A percentile compares a stretch with the other conserved stretches of the same genome.
Conservation (phyloP, 92 coral and sea anemone genomes). For the Zoanthus gigantus region DNA sequence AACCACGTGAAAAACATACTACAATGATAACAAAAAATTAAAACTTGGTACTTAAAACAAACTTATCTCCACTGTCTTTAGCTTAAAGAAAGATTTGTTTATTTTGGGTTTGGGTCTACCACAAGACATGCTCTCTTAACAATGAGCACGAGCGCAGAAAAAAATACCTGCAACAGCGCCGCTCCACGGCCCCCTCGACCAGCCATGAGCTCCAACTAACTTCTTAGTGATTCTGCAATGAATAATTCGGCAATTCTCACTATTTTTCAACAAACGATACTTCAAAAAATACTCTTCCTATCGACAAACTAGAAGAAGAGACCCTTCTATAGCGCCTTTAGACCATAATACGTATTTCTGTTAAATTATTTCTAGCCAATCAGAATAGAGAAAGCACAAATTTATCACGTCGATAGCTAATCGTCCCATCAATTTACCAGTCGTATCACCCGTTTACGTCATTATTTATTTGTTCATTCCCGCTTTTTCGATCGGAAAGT, state of each 20-base stretch:
- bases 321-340: neutral
- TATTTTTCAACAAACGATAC: neutral
- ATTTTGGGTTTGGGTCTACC: neutral
- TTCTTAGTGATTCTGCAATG: neutral
- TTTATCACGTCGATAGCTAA: neutral
- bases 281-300: constrained; percentile 13
- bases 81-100: neutral
- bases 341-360: neutral
- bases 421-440: neutral
- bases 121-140: neutral
- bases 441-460: constrained; percentile 29
- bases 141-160: neutral
- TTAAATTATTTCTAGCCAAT: constrained; percentile 28
- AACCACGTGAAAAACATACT: neutral
- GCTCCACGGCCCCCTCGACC: constrained; percentile 99
- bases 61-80: neutral
- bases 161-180: constrained; percentile 88
- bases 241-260: neutral
- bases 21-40: neutral
- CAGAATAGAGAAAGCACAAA: neutral
- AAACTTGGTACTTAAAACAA: neutral
- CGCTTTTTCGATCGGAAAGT: constrained; percentile 14
- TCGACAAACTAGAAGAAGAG: neutral
- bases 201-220: constrained; percentile 68
- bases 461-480: neutral